Percentiles rank a stretch among this genome's conserved stretches.
Conservation (phyloP, 2,888 invertebrate genomes). For the Aleiodes testaceus region DNA sequence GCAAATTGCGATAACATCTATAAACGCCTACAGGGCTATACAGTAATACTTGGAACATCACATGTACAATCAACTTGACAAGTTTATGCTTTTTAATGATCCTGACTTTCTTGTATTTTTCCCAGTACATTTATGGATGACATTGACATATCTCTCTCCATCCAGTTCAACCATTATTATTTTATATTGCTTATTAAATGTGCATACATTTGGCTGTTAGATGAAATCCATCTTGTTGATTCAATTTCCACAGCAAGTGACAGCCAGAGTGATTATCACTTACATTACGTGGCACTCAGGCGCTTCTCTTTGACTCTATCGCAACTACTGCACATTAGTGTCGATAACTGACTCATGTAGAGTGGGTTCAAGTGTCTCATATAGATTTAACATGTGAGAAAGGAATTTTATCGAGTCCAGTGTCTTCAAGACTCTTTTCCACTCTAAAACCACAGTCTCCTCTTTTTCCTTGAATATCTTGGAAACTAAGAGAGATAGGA, state of each 20-base stretch:
- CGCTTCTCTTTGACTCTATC: slow-evolving; percentile 19
- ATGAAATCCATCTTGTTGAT: neutral
- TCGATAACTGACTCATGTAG: slow-evolving; percentile 21
- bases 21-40: slow-evolving; percentile 45
- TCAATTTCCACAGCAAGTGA: slow-evolving; percentile 6
- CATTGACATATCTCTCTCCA: slow-evolving; percentile 1
- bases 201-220: neutral
- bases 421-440: no score
- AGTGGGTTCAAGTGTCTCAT: neutral
- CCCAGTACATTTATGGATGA: slow-evolving; percentile 6
- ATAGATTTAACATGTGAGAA: neutral
- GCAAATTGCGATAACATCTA: slow-evolving; percentile 44
- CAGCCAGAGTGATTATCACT: neutral
- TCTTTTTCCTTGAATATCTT: no score
- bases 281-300: slow-evolving; percentile 23
- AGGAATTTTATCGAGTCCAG: no score
- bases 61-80: neutral
- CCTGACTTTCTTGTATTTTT: slow-evolving; percentile 12
- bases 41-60: slow-evolving; percentile 21
- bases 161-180: neutral
- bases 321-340: slow-evolving; percentile 9
- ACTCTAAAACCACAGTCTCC: no score
- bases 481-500: no score
- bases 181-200: neutral
- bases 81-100: slow-evolving; percentile 26